Evolutionary conservation across 2,888 invertebrate genomes (phyloP).

Genomic region (Temnothorax unifasciatus): DNA sequence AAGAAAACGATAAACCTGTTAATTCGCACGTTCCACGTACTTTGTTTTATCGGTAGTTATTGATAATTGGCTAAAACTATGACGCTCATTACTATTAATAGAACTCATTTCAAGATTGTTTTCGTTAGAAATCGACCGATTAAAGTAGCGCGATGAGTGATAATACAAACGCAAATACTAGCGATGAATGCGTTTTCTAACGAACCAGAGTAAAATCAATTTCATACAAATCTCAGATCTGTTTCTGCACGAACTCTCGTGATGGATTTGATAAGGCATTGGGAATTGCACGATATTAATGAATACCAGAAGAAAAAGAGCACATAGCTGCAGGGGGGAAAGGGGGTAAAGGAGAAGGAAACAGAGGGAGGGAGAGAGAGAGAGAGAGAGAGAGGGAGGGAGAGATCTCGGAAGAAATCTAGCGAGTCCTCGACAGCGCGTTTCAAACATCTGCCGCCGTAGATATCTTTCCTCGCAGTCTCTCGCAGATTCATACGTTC

Average conservation of each 20-base stretch:
- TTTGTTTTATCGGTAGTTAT: slow-evolving; percentile 1
- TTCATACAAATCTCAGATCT: slow-evolving; percentile 19
- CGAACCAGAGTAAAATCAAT: slow-evolving; percentile 32
- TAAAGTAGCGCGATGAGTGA: not conserved
- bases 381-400: slow-evolving; percentile 59
- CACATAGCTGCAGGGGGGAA: not conserved
- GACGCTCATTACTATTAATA: slow-evolving; percentile 4
- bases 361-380: slow-evolving; percentile 54
- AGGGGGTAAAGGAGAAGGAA: slow-evolving; percentile 12
- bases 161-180: not conserved
- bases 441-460: slow-evolving; percentile 80
- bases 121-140: slow-evolving; percentile 19
- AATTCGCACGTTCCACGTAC: not conserved
- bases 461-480: slow-evolving; percentile 75
- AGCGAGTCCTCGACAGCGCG: slow-evolving; percentile 80
- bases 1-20: not conserved
- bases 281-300: slow-evolving; percentile 40
- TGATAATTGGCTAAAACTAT: not conserved
- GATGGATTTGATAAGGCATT: slow-evolving; percentile 34
- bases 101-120: slow-evolving; percentile 5
- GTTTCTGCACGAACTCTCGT: not conserved
- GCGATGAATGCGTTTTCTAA: slow-evolving; percentile 28
- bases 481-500: slow-evolving; percentile 65
- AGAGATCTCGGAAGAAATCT: slow-evolving; percentile 73
- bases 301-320: slow-evolving; percentile 37